Evolutionary conservation across 2,888 invertebrate species (phyloP).

Genomic region (Pristionchus maxplancki): DNA sequence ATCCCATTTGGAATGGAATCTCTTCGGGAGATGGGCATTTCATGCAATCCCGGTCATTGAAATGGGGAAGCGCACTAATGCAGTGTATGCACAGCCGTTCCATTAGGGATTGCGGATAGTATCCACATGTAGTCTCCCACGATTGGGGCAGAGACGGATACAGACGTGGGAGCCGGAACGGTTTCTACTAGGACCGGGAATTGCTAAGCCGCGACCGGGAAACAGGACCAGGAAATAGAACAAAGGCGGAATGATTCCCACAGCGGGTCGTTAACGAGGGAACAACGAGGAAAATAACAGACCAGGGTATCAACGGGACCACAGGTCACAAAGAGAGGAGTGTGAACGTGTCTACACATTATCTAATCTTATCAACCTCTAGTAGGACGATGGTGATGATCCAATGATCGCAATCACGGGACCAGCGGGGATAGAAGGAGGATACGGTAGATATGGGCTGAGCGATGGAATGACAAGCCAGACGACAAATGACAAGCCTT

Average conservation of each 20-base stretch:
- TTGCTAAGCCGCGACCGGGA: background rate
- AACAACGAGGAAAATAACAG: background rate
- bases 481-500: background rate
- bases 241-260: background rate
- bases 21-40: background rate
- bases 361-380: conserved; percentile 31
- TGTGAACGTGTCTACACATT: background rate
- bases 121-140: background rate
- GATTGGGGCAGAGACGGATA: no score
- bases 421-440: background rate
- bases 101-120: background rate
- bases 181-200: no score
- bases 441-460: background rate
- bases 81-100: conserved; percentile 42
- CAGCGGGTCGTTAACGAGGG: background rate
- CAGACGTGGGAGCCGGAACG: background rate
- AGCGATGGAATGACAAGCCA: background rate
- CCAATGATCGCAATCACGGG: background rate
- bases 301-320: background rate
- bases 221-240: background rate
- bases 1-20: background rate
- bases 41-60: conserved; percentile 22
- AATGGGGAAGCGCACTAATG: background rate
- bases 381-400: background rate
- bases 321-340: background rate